A percentile compares a stretch with the other conserved stretches of the same genome.
Evolutionary conservation across 2,797 vertebrate genomes (phyloP).

Genomic region (Gila robusta): DNA sequence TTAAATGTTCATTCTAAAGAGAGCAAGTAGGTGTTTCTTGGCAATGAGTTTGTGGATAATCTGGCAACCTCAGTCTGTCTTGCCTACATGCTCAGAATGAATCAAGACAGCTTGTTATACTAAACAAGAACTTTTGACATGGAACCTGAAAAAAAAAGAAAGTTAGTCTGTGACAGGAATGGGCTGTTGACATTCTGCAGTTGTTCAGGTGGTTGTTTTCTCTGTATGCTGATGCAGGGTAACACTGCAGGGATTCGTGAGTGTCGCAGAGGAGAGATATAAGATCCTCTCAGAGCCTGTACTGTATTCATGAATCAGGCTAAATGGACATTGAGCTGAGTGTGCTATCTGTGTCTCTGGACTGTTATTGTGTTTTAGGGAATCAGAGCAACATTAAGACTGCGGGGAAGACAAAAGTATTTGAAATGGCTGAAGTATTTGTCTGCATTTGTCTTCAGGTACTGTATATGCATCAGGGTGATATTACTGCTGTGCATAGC

Average conservation of each 20-base stretch:
- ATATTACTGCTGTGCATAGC: not conserved
- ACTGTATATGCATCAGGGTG: not conserved
- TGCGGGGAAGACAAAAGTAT: not conserved
- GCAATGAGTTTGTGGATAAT: not conserved
- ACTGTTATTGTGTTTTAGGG: conserved; percentile 22
- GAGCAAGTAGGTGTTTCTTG: not conserved
- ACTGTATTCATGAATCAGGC: conserved; percentile 28
- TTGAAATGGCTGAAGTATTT: not conserved
- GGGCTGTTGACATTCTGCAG: not conserved
- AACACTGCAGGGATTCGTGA: not conserved
- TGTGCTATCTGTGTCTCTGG: conserved; percentile 18
- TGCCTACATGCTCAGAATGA: not conserved
- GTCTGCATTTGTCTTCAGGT: not conserved
- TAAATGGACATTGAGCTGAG: conserved; percentile 19
- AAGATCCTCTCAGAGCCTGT: not conserved
- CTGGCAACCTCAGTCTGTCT: conserved; percentile 2
- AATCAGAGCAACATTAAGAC: conserved; percentile 7
- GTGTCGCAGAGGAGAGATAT: not conserved
- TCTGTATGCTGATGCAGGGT: not conserved
- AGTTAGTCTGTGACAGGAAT: conserved; percentile 14
- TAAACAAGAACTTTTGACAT: not conserved
- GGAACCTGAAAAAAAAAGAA: not conserved
- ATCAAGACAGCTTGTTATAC: conserved; percentile 4
- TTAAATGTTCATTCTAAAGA: not conserved
- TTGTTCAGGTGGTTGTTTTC: conserved; percentile 1